Conservation (phyloP, 2,888 invertebrate genomes). For the Eurytoma adleriae region DNA sequence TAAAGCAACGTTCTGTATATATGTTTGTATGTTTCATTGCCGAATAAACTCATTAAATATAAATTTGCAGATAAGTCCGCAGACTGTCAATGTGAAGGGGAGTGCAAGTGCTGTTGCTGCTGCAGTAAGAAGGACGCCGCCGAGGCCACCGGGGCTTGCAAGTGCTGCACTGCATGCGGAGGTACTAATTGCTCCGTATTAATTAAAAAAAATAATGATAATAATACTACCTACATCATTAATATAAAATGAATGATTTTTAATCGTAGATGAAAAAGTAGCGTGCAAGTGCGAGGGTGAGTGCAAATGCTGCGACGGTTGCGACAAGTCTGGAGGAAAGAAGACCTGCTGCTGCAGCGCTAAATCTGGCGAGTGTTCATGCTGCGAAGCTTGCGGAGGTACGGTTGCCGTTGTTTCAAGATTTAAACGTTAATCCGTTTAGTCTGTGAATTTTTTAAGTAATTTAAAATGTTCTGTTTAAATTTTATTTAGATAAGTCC, state of each 20-base stretch:
- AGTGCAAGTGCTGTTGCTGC: background rate
- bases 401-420: background rate
- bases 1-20: background rate
- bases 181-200: constrained; percentile 9
- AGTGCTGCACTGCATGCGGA: constrained; percentile 18
- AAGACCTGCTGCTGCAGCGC: no score
- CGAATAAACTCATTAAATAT: background rate
- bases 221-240: no score
- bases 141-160: background rate
- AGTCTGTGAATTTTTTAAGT: background rate
- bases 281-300: background rate
- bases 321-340: no score
- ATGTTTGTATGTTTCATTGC: background rate
- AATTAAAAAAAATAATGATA: background rate
- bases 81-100: background rate
- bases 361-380: background rate
- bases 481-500: constrained; percentile 20
- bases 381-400: constrained; percentile 10
- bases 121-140: background rate
- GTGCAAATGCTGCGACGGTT: constrained; percentile 8
- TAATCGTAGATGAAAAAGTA: background rate
- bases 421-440: no score
- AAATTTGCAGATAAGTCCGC: background rate
- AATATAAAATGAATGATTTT: background rate
- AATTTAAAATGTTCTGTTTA: background rate